Evolutionary conservation across 2,113 vertebrate genomes (phyloP).

Genomic region (Lucifuga dentata): DNA sequence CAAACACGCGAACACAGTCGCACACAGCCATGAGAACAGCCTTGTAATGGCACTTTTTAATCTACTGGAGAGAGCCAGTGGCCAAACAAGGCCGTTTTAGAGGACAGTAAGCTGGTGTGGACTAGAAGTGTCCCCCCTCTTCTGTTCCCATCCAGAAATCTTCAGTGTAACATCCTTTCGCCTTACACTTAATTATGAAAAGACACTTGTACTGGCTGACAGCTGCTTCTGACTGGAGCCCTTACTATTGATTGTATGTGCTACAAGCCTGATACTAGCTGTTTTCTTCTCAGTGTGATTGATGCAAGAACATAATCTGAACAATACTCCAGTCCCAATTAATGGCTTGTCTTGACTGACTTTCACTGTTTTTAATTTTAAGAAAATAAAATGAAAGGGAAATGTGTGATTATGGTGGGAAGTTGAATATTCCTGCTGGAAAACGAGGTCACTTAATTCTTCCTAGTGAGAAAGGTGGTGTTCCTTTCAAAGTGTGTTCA

Average conservation of each 20-base stretch:
- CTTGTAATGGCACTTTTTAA: slow-evolving; percentile 67
- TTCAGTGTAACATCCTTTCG: slow-evolving; percentile 23
- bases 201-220: slow-evolving; percentile 30
- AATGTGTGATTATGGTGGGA: not conserved
- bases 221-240: slow-evolving; percentile 25
- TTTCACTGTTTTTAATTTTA: slow-evolving; percentile 1
- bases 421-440: slow-evolving; percentile 25
- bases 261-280: slow-evolving; percentile 11
- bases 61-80: slow-evolving; percentile 29
- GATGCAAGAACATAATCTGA: not conserved
- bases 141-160: slow-evolving; percentile 23
- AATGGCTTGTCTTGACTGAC: not conserved
- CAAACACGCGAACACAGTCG: slow-evolving; percentile 40
- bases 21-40: slow-evolving; percentile 48
- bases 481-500: slow-evolving; percentile 41
- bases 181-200: slow-evolving; percentile 28
- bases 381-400: not conserved
- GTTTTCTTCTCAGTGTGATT: slow-evolving; percentile 1
- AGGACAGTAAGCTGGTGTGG: slow-evolving; percentile 54
- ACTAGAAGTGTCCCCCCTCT: slow-evolving; percentile 34
- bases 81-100: slow-evolving; percentile 19
- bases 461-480: slow-evolving; percentile 35
- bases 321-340: not conserved
- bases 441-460: slow-evolving; percentile 20
- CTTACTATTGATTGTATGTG: slow-evolving; percentile 6